Conservation (phyloP, 2,888 invertebrate species). For the Temnothorax ravouxi region DNA sequence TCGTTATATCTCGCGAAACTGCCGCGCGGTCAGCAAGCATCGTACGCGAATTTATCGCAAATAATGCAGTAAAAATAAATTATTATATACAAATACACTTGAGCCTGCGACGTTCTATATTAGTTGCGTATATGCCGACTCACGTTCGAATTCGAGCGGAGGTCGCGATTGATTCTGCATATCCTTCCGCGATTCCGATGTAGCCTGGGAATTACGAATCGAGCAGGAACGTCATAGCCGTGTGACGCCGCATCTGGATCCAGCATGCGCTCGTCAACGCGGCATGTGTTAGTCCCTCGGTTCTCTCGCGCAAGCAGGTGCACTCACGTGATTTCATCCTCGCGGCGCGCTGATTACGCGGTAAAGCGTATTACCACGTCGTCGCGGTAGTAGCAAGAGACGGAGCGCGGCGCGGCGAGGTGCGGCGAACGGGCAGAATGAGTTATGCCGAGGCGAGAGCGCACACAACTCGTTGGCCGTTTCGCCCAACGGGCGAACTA, state of each 20-base stretch:
- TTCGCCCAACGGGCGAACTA: not conserved
- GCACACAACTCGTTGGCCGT: not conserved
- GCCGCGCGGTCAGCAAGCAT: not conserved
- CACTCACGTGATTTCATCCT: conserved; percentile 43
- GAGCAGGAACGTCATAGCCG: conserved; percentile 53
- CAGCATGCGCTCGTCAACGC: conserved; percentile 11
- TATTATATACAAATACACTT: not conserved
- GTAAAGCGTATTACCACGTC: conserved; percentile 45
- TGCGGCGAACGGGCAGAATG: not conserved
- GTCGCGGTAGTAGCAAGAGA: not conserved
- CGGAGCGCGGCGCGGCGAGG: not conserved
- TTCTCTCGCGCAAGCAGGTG: conserved; percentile 18
- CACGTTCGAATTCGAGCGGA: not conserved
- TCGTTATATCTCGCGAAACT: not conserved
- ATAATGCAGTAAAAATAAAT: not conserved
- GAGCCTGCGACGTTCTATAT: not conserved
- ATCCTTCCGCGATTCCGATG: conserved; percentile 52
- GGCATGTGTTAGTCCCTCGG: not conserved
- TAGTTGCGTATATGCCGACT: not conserved
- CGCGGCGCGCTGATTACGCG: conserved; percentile 28
- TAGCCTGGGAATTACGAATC: conserved; percentile 38
- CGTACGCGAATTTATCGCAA: not conserved
- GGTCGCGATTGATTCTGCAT: conserved; percentile 53
- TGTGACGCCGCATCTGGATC: conserved; percentile 39
- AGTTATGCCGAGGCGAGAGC: conserved; percentile 17